Base-by-base conservation (phyloP, 2,888 invertebrate species). In the Slavum lentiscoides region DNA sequence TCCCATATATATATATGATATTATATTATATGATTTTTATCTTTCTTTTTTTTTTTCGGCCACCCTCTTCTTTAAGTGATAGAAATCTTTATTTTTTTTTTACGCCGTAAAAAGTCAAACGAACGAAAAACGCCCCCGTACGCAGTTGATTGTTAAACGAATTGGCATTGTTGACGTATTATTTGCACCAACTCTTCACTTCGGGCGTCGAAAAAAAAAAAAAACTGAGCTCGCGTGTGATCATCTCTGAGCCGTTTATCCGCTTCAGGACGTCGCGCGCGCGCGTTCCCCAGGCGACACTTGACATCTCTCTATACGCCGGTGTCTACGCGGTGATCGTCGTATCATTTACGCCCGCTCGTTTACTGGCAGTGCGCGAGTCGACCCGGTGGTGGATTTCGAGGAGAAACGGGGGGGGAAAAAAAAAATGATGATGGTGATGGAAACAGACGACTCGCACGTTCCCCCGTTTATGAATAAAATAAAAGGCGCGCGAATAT, bases 271-370 rank as follows among this genome's bases (percentile, higher is more conserved):
- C 62, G 76, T 69, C 61, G 61, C 55, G 55, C 76, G 49, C 23
- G 37, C 39, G 62, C 72, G 80, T 80, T 70, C 80, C 80, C 80
- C 64, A 80, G 80, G 64, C 80, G 80, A 80, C 80, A 80, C 80
- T 80, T 80, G 72, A 72, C 80, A 58, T 80, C 64, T 58, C 30
- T 72, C 49, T 6, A 11, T 43, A 43, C 11, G 11, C 39, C 23
- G 72, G 55, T 58, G 80, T 58, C 64, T 66, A 21, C 30, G 30
- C 30, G 30, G 39, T 39, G 30, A 69, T 61, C 69, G 49, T 70
- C 49, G 49, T 19, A 19, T 55, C 3, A 49, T 9, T 30, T 30
- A 30, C 30, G 30, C 30, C 30, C 53, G 58, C 21, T 64, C 74
- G 66, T 66, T 66, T 53, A 53, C 5, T 17, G 30, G 30, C 30